Conservation (phyloP, 2,888 invertebrate species). For the Tetrapedia diversipes region DNA sequence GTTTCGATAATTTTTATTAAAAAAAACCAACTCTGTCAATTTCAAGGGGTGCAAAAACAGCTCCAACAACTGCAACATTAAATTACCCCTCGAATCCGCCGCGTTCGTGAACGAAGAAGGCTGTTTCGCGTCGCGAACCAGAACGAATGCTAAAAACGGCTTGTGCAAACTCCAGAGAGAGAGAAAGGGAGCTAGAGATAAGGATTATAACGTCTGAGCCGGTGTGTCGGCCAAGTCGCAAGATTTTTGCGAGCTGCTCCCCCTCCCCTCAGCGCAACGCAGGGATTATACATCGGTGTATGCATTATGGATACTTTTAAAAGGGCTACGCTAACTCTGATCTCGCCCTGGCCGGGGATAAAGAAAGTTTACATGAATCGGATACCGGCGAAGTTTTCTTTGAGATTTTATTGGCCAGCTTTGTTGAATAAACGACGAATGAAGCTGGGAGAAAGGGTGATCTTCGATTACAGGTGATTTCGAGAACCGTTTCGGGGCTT, state of each 20-base stretch:
- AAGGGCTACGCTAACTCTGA: constrained; percentile 28
- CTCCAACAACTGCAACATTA: constrained; percentile 24
- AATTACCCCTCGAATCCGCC: constrained; percentile 33
- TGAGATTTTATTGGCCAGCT: constrained; percentile 29
- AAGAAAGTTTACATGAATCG: constrained; percentile 25
- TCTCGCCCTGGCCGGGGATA: neutral
- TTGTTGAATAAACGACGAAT: constrained; percentile 40
- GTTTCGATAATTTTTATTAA: too few species aligned
- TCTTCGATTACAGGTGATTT: neutral
- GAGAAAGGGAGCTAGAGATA: too few species aligned
- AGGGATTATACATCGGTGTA: constrained; percentile 40
- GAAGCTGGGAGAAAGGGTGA: constrained; percentile 6
- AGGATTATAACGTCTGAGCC: constrained; percentile 55
- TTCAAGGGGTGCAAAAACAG: neutral
- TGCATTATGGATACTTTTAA: constrained; percentile 54
- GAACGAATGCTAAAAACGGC: constrained; percentile 33
- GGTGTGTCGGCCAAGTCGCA: constrained; percentile 32
- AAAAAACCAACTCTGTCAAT: neutral
- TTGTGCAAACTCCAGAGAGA: constrained; percentile 31
- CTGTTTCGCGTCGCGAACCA: constrained; percentile 27
- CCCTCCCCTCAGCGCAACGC: neutral
- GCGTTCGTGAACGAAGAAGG: neutral
- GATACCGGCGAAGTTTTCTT: constrained; percentile 17
- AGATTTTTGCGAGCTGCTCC: constrained; percentile 44
- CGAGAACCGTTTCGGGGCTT: constrained; percentile 1